Percentiles rank a stretch among this genome's conserved stretches.
These are phyloP conservation scores for Miltochrista miniata DNA, from an alignment of 2,888 invertebrate species.

Conservation along the genomic window DNA sequence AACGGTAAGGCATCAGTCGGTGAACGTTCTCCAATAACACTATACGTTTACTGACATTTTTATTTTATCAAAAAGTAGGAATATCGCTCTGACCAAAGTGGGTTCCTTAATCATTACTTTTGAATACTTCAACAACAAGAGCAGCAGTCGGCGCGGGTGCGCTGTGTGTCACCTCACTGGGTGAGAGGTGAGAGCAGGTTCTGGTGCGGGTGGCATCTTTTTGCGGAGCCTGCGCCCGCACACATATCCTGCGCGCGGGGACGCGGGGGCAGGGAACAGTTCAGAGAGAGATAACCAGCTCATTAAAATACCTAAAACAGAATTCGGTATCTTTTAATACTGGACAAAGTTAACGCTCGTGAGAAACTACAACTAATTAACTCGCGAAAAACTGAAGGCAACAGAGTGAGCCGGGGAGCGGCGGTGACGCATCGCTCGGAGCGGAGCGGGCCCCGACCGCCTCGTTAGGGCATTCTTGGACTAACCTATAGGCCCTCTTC, in stretches of 20 bases:
- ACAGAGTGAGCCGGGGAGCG: slow-evolving; percentile 1
- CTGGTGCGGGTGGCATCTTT: slow-evolving; percentile 43
- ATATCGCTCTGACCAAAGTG: too few species aligned
- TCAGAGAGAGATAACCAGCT: slow-evolving; percentile 42
- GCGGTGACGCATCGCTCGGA: neutral
- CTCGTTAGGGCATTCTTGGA: too few species aligned
- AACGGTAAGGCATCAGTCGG: too few species aligned
- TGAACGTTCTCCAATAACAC: too few species aligned
- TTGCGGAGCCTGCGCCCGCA: slow-evolving; percentile 39
- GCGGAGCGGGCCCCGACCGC: neutral
- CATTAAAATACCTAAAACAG: slow-evolving; percentile 74
- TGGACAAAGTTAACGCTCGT: slow-evolving; percentile 49
- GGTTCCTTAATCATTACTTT: too few species aligned
- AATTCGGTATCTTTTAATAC: slow-evolving; percentile 53
- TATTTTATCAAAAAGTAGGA: too few species aligned
- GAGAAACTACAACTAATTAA: slow-evolving; percentile 68
- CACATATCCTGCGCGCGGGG: slow-evolving; percentile 39
- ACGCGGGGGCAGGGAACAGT: slow-evolving; percentile 6
- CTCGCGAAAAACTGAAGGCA: slow-evolving; percentile 42
- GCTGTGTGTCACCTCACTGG: neutral
- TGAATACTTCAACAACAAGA: too few species aligned
- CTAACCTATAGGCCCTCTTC: too few species aligned
- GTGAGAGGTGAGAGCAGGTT: slow-evolving; percentile 16
- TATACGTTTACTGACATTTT: too few species aligned
- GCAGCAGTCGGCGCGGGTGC: too few species aligned